Percentiles rank a stretch among this genome's conserved stretches.
Evolutionary conservation across 1,140 invertebrate species (phyloP).

Genomic region (Phthorimaea operculella): DNA sequence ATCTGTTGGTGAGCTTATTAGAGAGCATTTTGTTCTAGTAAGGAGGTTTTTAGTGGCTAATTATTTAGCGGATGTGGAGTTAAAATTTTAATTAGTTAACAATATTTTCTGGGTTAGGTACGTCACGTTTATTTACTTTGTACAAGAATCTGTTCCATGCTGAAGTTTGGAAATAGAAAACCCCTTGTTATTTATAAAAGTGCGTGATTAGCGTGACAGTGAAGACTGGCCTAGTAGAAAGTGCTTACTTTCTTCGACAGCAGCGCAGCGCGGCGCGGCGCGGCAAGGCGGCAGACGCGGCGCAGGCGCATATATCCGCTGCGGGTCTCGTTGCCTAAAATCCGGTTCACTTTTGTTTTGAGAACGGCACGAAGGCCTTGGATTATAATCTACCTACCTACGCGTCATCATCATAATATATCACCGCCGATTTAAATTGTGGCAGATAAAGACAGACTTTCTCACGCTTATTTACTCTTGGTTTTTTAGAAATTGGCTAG

Average conservation of each 20-base stretch:
- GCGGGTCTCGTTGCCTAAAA: constrained; percentile 36
- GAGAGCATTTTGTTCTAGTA: too few species aligned
- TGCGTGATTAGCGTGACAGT: constrained; percentile 49
- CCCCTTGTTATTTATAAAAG: constrained; percentile 35
- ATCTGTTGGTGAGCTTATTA: too few species aligned
- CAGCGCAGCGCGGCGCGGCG: constrained; percentile 9
- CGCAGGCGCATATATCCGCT: constrained; percentile 20
- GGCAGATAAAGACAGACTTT: not conserved
- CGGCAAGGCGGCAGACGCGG: constrained; percentile 10
- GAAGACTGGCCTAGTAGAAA: constrained; percentile 60
- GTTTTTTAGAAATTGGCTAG: too few species aligned
- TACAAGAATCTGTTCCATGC: too few species aligned
- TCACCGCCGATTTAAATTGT: not conserved
- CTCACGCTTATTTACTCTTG: too few species aligned
- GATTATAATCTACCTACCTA: not conserved
- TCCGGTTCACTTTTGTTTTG: constrained; percentile 51
- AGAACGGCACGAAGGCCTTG: constrained; percentile 4
- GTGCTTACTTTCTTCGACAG: constrained; percentile 54
- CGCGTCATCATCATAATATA: not conserved
- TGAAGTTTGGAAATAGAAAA: constrained; percentile 36
- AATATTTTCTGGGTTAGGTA: too few species aligned
- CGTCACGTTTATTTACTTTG: too few species aligned
- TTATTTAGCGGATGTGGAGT: too few species aligned
- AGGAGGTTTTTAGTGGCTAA: too few species aligned
- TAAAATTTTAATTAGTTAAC: too few species aligned